phyloP scores from a whole-genome alignment of 2,797 vertebrate species.

The Protosalanx chinensis region DNA sequence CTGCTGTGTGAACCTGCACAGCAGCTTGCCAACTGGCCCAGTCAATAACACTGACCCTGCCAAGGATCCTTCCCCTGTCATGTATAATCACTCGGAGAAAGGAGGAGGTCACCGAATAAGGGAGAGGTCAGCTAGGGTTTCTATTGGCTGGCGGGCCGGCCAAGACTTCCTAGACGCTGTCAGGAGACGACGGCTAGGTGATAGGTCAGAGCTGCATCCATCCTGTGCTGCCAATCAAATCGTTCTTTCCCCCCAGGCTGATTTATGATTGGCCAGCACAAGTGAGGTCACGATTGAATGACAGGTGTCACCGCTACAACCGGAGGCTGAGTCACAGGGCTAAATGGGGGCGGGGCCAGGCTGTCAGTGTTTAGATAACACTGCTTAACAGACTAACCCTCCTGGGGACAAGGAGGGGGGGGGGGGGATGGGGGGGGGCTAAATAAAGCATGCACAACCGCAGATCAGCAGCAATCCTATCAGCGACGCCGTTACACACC shows the following conservation, averaged over 20 bases:
- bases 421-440: conserved; percentile 16
- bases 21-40: neutral
- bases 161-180: no score
- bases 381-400: conserved; percentile 48
- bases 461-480: conserved; percentile 40
- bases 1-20: neutral
- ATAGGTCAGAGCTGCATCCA: neutral
- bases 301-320: neutral
- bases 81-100: neutral
- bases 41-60: neutral
- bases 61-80: neutral
- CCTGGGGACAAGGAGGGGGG: no score
- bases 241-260: no score
- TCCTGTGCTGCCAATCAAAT: no score
- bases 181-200: neutral
- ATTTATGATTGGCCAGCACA: no score
- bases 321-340: neutral
- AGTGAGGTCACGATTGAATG: neutral
- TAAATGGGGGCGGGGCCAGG: neutral
- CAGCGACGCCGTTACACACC: conserved; percentile 12
- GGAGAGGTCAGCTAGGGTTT: no score
- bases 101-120: neutral
- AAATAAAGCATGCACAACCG: conserved; percentile 44
- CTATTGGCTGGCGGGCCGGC: no score
- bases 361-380: conserved; percentile 17